These are phyloP conservation scores for Zonitis immaculata DNA, from an alignment of 2,888 invertebrate species.

Conservation along the genomic window DNA sequence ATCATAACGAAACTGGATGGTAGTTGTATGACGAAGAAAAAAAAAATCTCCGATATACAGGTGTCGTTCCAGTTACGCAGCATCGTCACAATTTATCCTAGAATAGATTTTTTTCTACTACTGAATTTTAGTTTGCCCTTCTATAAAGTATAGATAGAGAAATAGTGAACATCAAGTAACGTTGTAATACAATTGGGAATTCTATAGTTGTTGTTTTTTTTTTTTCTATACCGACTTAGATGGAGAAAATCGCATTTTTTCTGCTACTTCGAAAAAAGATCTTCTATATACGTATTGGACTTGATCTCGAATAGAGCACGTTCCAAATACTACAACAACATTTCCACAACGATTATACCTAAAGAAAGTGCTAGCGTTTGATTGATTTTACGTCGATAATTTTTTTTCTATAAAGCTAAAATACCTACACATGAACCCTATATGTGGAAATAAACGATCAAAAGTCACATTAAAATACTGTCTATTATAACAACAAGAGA, in stretches of 20 bases:
- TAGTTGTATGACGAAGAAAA: too few relatives aligned
- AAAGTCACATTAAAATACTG: conserved; percentile 23
- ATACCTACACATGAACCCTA: too few relatives aligned
- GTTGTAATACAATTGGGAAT: conserved; percentile 12
- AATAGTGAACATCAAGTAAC: conserved; percentile 12
- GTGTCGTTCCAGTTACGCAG: conserved; percentile 27
- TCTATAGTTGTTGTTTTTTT: neutral
- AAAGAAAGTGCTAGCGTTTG: neutral
- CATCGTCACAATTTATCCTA: conserved; percentile 17
- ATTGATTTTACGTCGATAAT: neutral
- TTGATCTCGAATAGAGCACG: conserved; percentile 2
- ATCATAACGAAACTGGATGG: too few relatives aligned
- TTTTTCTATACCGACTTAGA: conserved; percentile 5
- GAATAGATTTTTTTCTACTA: conserved; percentile 19
- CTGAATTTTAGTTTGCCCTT: conserved; percentile 23
- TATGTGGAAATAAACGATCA: conserved; percentile 7
- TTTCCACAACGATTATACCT: neutral
- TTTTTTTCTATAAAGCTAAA: neutral
- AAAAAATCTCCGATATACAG: too few relatives aligned
- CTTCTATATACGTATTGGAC: neutral
- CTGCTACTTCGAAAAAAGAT: conserved; percentile 5
- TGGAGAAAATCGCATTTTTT: conserved; percentile 17
- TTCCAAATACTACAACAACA: conserved; percentile 2
- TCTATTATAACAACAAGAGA: too few relatives aligned
- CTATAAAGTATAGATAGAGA: conserved; percentile 1